A percentile compares a stretch with the other conserved stretches of the same genome.
These are phyloP conservation scores for Abrostola tripartita DNA, from an alignment of 2,888 invertebrate genomes.

Conservation along the genomic window DNA sequence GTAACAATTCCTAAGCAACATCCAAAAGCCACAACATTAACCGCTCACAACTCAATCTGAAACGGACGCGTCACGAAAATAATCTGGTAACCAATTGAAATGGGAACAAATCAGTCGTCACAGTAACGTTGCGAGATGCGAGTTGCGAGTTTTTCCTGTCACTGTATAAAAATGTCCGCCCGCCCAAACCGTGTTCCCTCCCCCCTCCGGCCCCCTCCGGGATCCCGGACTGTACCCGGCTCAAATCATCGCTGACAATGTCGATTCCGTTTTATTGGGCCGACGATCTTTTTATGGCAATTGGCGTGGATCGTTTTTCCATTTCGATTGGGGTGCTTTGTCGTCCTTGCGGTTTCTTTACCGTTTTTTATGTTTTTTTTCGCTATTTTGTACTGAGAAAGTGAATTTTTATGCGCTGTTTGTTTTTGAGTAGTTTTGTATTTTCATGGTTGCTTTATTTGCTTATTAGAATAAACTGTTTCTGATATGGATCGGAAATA, in stretches of 20 bases:
- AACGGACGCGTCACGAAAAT: constrained; percentile 46
- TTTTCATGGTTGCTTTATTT: constrained; percentile 7
- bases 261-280: constrained; percentile 82
- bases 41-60: constrained; percentile 7
- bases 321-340: constrained; percentile 81
- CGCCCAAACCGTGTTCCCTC: constrained; percentile 84
- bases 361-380: constrained; percentile 59
- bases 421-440: constrained; percentile 32
- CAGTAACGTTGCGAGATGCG: constrained; percentile 62
- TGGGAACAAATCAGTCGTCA: constrained; percentile 80
- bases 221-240: constrained; percentile 55
- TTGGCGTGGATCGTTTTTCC: constrained; percentile 82
- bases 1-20: not conserved
- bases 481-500: not conserved
- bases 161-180: constrained; percentile 81
- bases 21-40: not conserved
- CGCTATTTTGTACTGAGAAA: constrained; percentile 49
- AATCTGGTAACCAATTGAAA: constrained; percentile 57
- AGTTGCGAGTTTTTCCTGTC: constrained; percentile 75
- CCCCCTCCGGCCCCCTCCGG: constrained; percentile 53
- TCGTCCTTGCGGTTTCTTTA: constrained; percentile 63
- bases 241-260: constrained; percentile 83
- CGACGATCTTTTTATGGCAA: constrained; percentile 86
- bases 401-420: constrained; percentile 64
- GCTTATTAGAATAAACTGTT: not conserved